These are phyloP conservation scores for Diarsia dahlii DNA, from an alignment of 2,888 invertebrate genomes.

Conservation along the genomic window DNA sequence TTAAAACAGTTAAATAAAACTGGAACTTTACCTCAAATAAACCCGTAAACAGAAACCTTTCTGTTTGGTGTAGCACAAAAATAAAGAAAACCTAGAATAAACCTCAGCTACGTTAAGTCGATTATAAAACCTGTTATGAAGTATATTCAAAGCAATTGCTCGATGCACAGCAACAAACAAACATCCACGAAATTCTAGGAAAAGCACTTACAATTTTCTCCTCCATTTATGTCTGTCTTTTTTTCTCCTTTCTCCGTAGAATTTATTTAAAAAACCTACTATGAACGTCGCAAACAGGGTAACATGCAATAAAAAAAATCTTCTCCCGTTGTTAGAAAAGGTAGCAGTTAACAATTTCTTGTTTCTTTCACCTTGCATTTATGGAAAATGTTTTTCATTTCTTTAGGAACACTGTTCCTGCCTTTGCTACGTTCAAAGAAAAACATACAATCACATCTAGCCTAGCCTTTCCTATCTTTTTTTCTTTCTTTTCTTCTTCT, in stretches of 20 bases:
- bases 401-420: not conserved
- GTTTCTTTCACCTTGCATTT: not conserved
- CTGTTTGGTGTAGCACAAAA: not conserved
- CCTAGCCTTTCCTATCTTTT: not conserved
- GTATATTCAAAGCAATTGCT: not conserved
- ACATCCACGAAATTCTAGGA: not conserved
- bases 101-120: not conserved
- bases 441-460: not conserved
- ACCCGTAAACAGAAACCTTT: not conserved
- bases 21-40: not conserved
- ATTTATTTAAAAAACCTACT: not conserved
- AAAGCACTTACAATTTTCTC: not conserved
- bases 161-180: not conserved
- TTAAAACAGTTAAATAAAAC: not conserved
- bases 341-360: constrained; percentile 5
- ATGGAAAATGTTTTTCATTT: not conserved
- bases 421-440: not conserved
- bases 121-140: too few relatives aligned
- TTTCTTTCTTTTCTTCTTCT: too few relatives aligned
- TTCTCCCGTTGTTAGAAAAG: not conserved
- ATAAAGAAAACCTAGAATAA: not conserved
- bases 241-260: not conserved
- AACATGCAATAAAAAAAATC: constrained; percentile 12
- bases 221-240: not conserved
- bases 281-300: not conserved